Evolutionary conservation across 2,113 vertebrate genomes (phyloP), one percentile per base, ranked within the genome.

Genomic region (Orycteropus afer): DNA sequence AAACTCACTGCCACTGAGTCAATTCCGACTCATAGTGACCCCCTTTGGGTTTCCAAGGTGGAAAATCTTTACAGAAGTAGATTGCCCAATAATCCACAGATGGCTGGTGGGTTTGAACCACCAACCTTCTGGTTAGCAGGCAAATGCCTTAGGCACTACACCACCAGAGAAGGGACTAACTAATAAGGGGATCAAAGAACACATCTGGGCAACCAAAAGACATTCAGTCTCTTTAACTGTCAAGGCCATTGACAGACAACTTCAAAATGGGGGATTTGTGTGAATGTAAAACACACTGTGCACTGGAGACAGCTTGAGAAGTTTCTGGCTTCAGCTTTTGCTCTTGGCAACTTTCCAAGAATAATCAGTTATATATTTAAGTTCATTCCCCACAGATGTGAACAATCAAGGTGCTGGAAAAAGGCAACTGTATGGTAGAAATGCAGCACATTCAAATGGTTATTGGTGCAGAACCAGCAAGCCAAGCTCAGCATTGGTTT

Each of bases 271-370:
- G 29, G 77, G 55, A 63, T 83, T 49, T 85, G 78, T 55, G 47
- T 88, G 93, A 76, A 14, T 82, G 93, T 77, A 93, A 95, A 95
- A 88, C 79, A 76, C 51, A 57, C 79, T 86, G 82, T 76, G 29
- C 57, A 92, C 85, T 27, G 29, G 79, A 95, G 81, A 85, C 40
- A 92, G 92, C 84, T 91, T 87, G 65, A 53, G 40, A 81, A 82
- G 42, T 89, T 84, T 90, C 77, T 89, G 85, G 78, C 40, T 86
- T 90, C 69, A 3, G 32, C 34, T 57, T 95, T 85, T 89, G 65
- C 51, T 67, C 87, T 89, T 94, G 96, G 96, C 45, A 49, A 13
- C 10, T 79, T 93, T 90, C 88, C 96, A 96, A 96, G 76, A 95
- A 93, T 47, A 96, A 95, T 96, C 90, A 96, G 53, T 97, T 79